These are phyloP conservation scores for Enteromius trimaculatus DNA, from an alignment of 2,797 vertebrate species.

Conservation along the genomic window DNA sequence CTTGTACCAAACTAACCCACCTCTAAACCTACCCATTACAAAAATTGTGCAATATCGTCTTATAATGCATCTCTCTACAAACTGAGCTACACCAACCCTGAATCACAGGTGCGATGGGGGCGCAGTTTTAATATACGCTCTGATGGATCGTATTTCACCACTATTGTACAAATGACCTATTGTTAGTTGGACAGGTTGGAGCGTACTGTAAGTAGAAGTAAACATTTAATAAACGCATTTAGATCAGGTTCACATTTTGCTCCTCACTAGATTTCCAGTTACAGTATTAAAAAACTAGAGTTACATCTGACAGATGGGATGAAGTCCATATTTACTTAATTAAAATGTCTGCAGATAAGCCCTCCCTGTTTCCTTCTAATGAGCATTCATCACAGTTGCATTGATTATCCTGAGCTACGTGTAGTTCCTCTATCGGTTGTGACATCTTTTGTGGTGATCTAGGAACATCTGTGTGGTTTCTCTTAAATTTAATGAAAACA, in stretches of 20 bases:
- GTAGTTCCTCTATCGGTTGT: slow-evolving; percentile 46
- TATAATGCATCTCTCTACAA: too few species aligned
- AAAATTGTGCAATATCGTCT: too few species aligned
- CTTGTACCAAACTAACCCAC: too few species aligned
- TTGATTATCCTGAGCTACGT: slow-evolving; percentile 54
- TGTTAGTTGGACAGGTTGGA: too few species aligned
- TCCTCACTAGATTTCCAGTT: neutral
- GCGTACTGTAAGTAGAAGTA: neutral
- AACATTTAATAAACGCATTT: neutral
- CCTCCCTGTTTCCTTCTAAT: slow-evolving; percentile 57
- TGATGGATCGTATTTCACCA: too few species aligned
- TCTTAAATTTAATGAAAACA: neutral
- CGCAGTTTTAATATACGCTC: too few species aligned
- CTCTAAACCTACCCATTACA: too few species aligned
- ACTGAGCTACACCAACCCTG: too few species aligned
- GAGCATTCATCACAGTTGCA: slow-evolving; percentile 57
- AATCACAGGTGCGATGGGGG: too few species aligned
- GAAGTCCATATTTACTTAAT: slow-evolving; percentile 56
- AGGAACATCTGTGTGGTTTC: slow-evolving; percentile 10
- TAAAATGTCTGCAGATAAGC: slow-evolving; percentile 57
- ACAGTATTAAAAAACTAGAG: slow-evolving; percentile 16
- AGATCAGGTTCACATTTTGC: neutral
- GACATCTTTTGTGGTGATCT: slow-evolving; percentile 19
- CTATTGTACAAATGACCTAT: too few species aligned
- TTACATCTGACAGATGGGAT: neutral